Conservation (phyloP, 1,140 invertebrate genomes). For the Atopsyche davidsoni region DNA sequence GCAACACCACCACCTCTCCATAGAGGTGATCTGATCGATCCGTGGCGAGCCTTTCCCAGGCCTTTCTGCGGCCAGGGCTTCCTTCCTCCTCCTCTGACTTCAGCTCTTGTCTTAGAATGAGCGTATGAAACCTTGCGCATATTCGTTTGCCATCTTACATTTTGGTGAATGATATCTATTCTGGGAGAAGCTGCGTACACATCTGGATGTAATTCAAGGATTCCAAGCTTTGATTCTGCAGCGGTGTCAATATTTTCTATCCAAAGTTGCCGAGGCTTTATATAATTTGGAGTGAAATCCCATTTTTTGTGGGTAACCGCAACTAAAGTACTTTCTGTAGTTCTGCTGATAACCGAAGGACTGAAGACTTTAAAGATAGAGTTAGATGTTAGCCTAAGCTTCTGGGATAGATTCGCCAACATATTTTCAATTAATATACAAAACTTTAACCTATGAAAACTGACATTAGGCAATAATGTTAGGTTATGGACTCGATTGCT, state of each 20-base stretch:
- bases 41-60: slow-evolving; percentile 78
- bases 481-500: too few relatives aligned
- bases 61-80: slow-evolving; percentile 98
- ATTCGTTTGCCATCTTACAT: slow-evolving; percentile 82
- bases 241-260: slow-evolving; percentile 81
- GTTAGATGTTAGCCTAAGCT: slow-evolving; percentile 7
- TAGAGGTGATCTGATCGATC: slow-evolving; percentile 83
- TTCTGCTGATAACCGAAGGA: not conserved
- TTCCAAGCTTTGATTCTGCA: slow-evolving; percentile 72
- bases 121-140: slow-evolving; percentile 76
- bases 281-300: slow-evolving; percentile 45
- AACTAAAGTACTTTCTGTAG: slow-evolving; percentile 20
- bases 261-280: slow-evolving; percentile 77
- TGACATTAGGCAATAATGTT: too few relatives aligned
- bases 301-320: slow-evolving; percentile 42
- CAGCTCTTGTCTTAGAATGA: slow-evolving; percentile 68
- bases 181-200: slow-evolving; percentile 78
- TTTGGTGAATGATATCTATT: slow-evolving; percentile 82
- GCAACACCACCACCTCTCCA: slow-evolving; percentile 73
- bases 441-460: too few relatives aligned
- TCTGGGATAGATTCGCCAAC: slow-evolving; percentile 9
- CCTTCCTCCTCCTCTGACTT: slow-evolving; percentile 78
- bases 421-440: too few relatives aligned
- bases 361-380: slow-evolving; percentile 3
- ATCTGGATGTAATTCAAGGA: slow-evolving; percentile 83